Conservation (phyloP, 1,140 invertebrate species). For the Cydia amplana region DNA sequence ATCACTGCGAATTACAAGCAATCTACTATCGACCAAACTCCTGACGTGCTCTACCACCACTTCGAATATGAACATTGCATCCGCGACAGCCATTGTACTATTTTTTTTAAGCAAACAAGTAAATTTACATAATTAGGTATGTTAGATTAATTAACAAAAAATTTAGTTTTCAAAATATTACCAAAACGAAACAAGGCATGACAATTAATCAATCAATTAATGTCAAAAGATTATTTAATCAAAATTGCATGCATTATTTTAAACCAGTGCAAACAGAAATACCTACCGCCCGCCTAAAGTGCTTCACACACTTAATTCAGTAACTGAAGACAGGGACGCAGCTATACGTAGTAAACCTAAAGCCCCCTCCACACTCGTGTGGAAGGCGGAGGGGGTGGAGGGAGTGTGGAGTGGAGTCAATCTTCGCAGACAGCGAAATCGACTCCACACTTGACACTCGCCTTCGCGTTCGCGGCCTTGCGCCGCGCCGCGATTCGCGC, state of each 20-base stretch:
- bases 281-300: too few species aligned
- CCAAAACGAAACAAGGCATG: not conserved
- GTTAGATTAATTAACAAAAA: not conserved
- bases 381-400: too few species aligned
- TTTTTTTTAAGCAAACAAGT: constrained; percentile 38
- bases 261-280: not conserved
- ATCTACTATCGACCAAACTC: constrained; percentile 59
- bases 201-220: not conserved
- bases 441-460: too few species aligned
- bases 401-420: too few species aligned
- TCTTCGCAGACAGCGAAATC: too few species aligned
- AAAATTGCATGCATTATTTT: not conserved
- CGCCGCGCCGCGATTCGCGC: too few species aligned
- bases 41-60: constrained; percentile 69
- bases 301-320: too few species aligned
- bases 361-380: too few species aligned
- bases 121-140: constrained; percentile 15
- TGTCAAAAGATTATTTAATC: not conserved
- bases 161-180: constrained; percentile 16
- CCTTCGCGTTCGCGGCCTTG: too few species aligned
- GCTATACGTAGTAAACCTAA: too few species aligned
- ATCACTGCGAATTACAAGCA: constrained; percentile 65
- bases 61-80: constrained; percentile 71
- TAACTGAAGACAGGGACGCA: too few species aligned
- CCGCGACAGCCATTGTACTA: constrained; percentile 60